These are phyloP conservation scores for Nesometra sesokonis DNA, from an alignment of 35 echinoderm and acorn worm species.

Conservation along the genomic window DNA sequence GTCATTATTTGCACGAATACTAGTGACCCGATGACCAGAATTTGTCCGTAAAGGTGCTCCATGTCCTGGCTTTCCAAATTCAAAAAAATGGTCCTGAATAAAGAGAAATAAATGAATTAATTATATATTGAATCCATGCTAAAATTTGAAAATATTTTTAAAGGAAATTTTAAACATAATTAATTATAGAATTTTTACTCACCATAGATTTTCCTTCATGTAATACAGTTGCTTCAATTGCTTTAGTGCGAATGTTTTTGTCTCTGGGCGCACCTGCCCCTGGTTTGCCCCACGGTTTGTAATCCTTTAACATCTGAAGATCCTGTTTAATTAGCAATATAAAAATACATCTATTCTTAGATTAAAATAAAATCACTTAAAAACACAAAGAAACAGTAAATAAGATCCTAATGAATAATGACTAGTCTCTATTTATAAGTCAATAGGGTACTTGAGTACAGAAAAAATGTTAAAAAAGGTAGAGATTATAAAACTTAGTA, in stretches of 20 bases:
- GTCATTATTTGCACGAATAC: constrained; percentile 59
- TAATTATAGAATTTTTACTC: neutral
- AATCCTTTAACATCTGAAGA: constrained; percentile 69
- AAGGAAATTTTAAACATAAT: too few relatives aligned
- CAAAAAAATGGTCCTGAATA: constrained; percentile 41
- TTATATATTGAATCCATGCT: too few relatives aligned
- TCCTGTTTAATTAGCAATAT: constrained; percentile 27
- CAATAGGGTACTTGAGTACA: too few relatives aligned
- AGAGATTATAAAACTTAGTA: too few relatives aligned
- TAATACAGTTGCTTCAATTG: neutral
- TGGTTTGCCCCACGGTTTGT: constrained; percentile 70
- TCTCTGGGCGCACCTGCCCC: constrained; percentile 57
- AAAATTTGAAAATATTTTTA: too few relatives aligned
- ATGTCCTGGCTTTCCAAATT: constrained; percentile 81
- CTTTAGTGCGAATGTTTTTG: neutral
- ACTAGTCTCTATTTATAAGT: too few relatives aligned
- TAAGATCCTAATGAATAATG: too few relatives aligned
- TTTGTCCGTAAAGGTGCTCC: constrained; percentile 75
- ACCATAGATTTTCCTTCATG: neutral
- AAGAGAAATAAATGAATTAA: neutral
- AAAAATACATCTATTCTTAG: too few relatives aligned
- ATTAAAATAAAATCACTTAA: too few relatives aligned
- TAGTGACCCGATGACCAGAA: constrained; percentile 69
- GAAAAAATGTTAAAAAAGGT: too few relatives aligned
- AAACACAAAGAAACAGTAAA: too few relatives aligned